Base-by-base conservation (phyloP, 1,140 invertebrate genomes). In the Dicyema japonicum region DNA sequence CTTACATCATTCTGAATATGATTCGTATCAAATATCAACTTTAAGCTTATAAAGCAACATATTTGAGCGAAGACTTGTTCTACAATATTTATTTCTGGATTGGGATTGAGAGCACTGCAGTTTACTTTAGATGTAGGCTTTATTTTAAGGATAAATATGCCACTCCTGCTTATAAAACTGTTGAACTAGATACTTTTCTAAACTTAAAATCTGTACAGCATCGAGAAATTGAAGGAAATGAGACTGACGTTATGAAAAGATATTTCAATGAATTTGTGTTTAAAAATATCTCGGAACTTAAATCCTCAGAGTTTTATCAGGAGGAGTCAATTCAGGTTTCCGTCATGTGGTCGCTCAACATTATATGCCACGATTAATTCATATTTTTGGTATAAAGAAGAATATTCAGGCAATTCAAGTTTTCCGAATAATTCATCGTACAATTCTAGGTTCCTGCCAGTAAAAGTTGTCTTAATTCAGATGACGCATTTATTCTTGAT, bases 401-500 rank as follows among this genome's bases (percentile, higher is more conserved):
- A n/a, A n/a, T n/a, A n/a, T n/a, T n/a, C n/a, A n/a, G n/a, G n/a
- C n/a, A n/a, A n/a, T n/a, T n/a, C n/a, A n/a, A n/a, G n/a, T n/a
- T n/a, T n/a, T n/a, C n/a, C n/a, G n/a, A n/a, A n/a, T n/a, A n/a
- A n/a, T n/a, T n/a, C n/a, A n/a, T n/a, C n/a, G n/a, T n/a, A n/a
- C n/a, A n/a, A n/a, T n/a, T n/a, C n/a, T 23, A 23, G 22, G 22
- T 44, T 4, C 35, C 42, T 2, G 26, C 37, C 13, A 25, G 15
- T 12, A 36, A 29, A 22, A 34, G 36, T 9, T 28, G 29, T 16
- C 11, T 80, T 60, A 76, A 76, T 49, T 66, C 66, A 43, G 69
- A 68, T 4, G 75, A 82, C 42, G 70, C 68, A 36, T 82, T 72
- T 49, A 72, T 82, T 39, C 47, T 80, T 37, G 75, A 82, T 47